phyloP scores from a whole-genome alignment of 2,888 invertebrate species.

The Lithophane socia region DNA sequence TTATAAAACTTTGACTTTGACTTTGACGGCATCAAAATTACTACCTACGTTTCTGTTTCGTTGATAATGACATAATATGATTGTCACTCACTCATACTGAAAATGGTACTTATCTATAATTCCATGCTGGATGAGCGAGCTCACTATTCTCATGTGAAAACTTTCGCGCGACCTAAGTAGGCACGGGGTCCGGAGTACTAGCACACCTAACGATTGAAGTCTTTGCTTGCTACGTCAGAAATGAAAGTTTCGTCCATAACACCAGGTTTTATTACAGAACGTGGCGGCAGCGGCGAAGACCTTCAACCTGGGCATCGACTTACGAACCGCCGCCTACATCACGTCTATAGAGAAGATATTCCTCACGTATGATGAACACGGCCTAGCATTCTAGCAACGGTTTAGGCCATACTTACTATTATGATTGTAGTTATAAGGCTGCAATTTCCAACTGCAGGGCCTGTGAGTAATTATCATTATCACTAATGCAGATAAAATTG shows the following conservation, averaged over 20 bases:
- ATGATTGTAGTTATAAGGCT: neutral
- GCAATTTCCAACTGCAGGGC: too few species aligned
- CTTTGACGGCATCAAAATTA: neutral
- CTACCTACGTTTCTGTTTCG: neutral
- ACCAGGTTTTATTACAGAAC: conserved; percentile 81
- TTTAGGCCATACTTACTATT: neutral
- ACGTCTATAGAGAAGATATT: conserved; percentile 99
- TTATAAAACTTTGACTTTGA: too few species aligned
- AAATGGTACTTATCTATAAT: neutral
- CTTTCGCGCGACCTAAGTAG: neutral
- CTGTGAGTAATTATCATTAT: neutral
- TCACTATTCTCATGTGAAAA: neutral
- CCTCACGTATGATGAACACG: conserved; percentile 98
- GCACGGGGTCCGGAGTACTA: neutral
- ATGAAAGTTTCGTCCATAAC: neutral
- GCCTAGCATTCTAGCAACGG: conserved; percentile 95
- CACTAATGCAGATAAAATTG: neutral
- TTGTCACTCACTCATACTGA: neutral
- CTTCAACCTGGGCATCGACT: conserved; percentile 93
- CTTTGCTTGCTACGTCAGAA: neutral
- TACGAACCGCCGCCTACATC: conserved; percentile 98
- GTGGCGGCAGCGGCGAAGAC: conserved; percentile 92
- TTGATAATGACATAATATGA: neutral
- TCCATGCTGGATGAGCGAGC: neutral
- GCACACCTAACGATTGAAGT: too few species aligned